These are phyloP conservation scores for Leuciscus idus DNA, from an alignment of 2,113 vertebrate genomes.

Conservation along the genomic window DNA sequence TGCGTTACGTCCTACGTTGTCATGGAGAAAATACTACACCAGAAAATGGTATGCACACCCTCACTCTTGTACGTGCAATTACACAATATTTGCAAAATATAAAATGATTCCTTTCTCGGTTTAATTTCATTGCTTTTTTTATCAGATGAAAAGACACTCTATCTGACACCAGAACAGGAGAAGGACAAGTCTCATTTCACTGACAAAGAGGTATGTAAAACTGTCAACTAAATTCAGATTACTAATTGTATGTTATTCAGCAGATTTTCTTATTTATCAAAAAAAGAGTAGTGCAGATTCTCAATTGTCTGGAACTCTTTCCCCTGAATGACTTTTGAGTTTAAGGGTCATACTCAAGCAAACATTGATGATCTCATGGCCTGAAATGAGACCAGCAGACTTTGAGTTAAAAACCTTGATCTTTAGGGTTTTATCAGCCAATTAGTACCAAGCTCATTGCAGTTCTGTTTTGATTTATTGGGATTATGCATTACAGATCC, in stretches of 20 bases:
- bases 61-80: not conserved
- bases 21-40: slow-evolving; percentile 87
- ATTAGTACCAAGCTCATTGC: not conserved
- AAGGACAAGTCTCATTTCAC: slow-evolving; percentile 99
- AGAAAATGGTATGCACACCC: slow-evolving; percentile 73
- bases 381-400: not conserved
- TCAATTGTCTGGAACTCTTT: not conserved
- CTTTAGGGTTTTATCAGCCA: not conserved
- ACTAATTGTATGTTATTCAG: not conserved
- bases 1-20: slow-evolving; percentile 97
- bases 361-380: not conserved
- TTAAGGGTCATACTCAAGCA: not conserved
- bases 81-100: not conserved
- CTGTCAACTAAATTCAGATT: not conserved
- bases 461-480: not conserved
- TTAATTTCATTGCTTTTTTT: not conserved
- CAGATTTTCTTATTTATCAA: not conserved
- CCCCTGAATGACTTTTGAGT: not conserved
- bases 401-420: not conserved
- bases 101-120: not conserved
- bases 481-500: not conserved
- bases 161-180: slow-evolving; percentile 98
- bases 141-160: slow-evolving; percentile 95
- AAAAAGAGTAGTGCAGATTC: not conserved
- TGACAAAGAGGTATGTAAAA: slow-evolving; percentile 92